phyloP scores from a whole-genome alignment of 1,140 invertebrate genomes.

The Zelostemma sp. region DNA sequence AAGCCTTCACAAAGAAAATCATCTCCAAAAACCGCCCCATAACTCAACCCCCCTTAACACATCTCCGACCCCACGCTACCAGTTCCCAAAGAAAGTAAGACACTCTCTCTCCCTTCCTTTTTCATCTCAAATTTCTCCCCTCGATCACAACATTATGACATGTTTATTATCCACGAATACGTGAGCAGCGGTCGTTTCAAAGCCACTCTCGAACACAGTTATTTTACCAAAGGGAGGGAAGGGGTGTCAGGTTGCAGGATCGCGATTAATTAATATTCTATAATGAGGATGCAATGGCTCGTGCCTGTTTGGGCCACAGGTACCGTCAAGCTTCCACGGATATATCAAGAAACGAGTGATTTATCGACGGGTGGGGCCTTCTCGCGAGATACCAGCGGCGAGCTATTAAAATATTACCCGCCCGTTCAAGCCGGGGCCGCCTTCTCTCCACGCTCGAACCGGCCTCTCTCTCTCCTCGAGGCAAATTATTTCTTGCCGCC shows the following conservation, averaged over 20 bases:
- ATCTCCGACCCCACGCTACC: no score
- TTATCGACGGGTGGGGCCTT: slow-evolving; percentile 43
- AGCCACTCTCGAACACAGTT: slow-evolving; percentile 24
- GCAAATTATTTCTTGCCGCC: slow-evolving; percentile 41
- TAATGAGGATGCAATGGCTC: slow-evolving; percentile 60
- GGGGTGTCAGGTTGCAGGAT: slow-evolving; percentile 45
- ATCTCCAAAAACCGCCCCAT: no score
- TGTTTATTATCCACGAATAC: slow-evolving; percentile 37
- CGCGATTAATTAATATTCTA: slow-evolving; percentile 63
- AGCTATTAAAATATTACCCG: slow-evolving; percentile 56
- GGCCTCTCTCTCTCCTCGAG: slow-evolving; percentile 8
- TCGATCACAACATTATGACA: slow-evolving; percentile 45
- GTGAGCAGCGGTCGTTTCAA: slow-evolving; percentile 20
- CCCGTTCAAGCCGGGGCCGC: slow-evolving; percentile 26
- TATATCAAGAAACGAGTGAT: slow-evolving; percentile 53
- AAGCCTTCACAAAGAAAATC: no score
- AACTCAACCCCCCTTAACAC: no score
- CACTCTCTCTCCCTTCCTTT: no score
- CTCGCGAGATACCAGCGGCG: slow-evolving; percentile 38
- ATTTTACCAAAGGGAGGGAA: slow-evolving; percentile 10
- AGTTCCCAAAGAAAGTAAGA: no score
- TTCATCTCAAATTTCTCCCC: no score
- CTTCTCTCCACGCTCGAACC: slow-evolving; percentile 6
- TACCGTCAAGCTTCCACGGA: slow-evolving; percentile 32
- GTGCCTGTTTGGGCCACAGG: slow-evolving; percentile 39